Percentiles rank a stretch among this genome's conserved stretches.
Conservation (phyloP, 2,888 invertebrate species). For the Rhyacophila evoluta region DNA sequence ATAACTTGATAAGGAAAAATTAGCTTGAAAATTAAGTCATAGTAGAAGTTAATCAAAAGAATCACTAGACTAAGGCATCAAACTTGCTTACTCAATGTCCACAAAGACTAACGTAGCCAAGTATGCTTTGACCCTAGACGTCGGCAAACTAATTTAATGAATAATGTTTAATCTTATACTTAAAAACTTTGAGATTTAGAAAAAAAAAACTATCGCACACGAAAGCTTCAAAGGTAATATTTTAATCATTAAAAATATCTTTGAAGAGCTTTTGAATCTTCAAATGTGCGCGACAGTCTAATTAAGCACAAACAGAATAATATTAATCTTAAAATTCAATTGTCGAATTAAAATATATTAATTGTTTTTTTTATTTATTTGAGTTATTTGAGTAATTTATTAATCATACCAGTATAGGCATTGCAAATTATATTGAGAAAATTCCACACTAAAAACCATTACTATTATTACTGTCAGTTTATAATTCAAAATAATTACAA, state of each 20-base stretch:
- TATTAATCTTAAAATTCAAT: too few relatives aligned
- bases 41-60: constrained; percentile 11
- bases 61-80: not conserved
- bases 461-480: too few relatives aligned
- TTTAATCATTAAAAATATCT: not conserved
- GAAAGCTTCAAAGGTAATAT: not conserved
- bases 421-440: too few relatives aligned
- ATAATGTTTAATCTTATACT: not conserved
- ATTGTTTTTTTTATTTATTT: too few relatives aligned
- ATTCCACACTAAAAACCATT: too few relatives aligned
- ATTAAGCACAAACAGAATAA: too few relatives aligned
- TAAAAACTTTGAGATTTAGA: not conserved
- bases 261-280: not conserved
- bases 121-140: constrained; percentile 12
- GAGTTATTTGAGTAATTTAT: too few relatives aligned
- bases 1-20: not conserved
- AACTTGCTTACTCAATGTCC: constrained; percentile 12
- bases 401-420: too few relatives aligned
- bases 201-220: not conserved
- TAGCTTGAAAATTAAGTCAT: not conserved
- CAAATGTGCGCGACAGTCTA: too few relatives aligned
- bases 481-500: too few relatives aligned
- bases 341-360: too few relatives aligned
- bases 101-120: not conserved
- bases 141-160: constrained; percentile 5